These are phyloP conservation scores for Parazoanthus darwini DNA, from an alignment of 92 coral and sea anemone genomes.

Conservation along the genomic window DNA sequence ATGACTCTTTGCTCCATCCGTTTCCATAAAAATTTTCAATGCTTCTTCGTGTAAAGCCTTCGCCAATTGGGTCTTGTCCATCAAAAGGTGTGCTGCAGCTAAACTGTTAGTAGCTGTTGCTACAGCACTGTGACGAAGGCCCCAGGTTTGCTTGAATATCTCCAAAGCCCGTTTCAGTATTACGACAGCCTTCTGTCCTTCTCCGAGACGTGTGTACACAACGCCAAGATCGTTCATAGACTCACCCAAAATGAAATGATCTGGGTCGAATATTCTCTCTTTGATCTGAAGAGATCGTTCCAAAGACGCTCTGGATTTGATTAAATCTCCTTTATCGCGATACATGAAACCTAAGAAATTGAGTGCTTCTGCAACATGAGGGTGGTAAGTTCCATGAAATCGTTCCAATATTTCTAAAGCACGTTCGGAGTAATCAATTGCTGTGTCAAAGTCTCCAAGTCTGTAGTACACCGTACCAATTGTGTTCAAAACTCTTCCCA, in stretches of 20 bases:
- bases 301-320: slow-evolving; percentile 56
- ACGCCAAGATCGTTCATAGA: slow-evolving; percentile 80
- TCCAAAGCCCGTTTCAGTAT: slow-evolving; percentile 58
- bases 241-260: slow-evolving; percentile 66
- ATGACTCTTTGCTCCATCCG: slow-evolving; percentile 41
- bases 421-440: slow-evolving; percentile 53
- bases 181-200: slow-evolving; percentile 53
- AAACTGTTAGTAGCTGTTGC: slow-evolving; percentile 61
- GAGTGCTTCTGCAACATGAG: slow-evolving; percentile 81
- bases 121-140: slow-evolving; percentile 56
- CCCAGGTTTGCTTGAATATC: slow-evolving; percentile 68
- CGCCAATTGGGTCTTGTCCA: slow-evolving; percentile 53
- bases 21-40: slow-evolving; percentile 38
- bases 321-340: slow-evolving; percentile 64
- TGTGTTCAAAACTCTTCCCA: slow-evolving; percentile 71
- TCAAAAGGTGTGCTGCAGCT: slow-evolving; percentile 55
- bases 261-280: slow-evolving; percentile 59
- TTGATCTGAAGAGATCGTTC: slow-evolving; percentile 65
- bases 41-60: slow-evolving; percentile 54
- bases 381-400: slow-evolving; percentile 70
- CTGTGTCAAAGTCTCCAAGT: slow-evolving; percentile 60
- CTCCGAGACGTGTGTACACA: slow-evolving; percentile 69
- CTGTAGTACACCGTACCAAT: slow-evolving; percentile 61
- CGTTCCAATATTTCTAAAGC: slow-evolving; percentile 69
- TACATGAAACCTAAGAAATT: slow-evolving; percentile 79